Evolutionary conservation across 2,113 vertebrate genomes (phyloP), one percentile per base, ranked within the genome.

Genomic region (Trematocara macrostoma): DNA sequence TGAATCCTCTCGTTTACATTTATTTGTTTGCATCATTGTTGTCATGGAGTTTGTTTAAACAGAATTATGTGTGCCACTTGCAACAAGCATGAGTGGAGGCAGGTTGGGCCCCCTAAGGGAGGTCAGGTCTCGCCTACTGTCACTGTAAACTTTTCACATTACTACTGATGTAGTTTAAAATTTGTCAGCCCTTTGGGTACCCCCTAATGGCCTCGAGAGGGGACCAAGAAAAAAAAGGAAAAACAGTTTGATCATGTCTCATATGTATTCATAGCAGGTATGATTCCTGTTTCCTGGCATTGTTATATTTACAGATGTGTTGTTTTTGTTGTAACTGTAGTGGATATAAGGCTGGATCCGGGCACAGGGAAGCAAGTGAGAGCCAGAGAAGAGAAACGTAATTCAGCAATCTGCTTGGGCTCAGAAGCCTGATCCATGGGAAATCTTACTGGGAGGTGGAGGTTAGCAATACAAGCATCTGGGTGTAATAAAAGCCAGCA

Each of bases 391-490:
- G 55, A 76, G 14, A 29, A 29, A 29, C 26, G 4, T 29, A 29
- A 29, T 29, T 29, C 26, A 29, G 26, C 26, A 29, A 29, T 4
- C 26, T 29, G 26, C 26, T 1, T 29, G 26, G 26, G 26, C 26
- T 29, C 26, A 29, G 26, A 4, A 29, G 26, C 26, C 26, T 29
- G 4, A 29, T 29, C 26, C 26, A 29, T 29, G 90, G 89, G 57
- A 95, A 52, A 51, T 84, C 81, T 0, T 95, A 93, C 79, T 95
- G 94, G 95, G 94, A 94, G 55, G 92, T 96, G 51, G 86, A 93
- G 11, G 91, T 95, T 47, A 45, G 74, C 12, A 78, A 86, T 56
- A 95, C 93, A 74, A 69, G 15, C 89, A 93, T 40, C 82, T 96
- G 49, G 95, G 95, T 4, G 88, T 94, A 9, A 74, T 47, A 29